Conservation (phyloP, 2,888 invertebrate species). For the Terebella lapidaria region DNA sequence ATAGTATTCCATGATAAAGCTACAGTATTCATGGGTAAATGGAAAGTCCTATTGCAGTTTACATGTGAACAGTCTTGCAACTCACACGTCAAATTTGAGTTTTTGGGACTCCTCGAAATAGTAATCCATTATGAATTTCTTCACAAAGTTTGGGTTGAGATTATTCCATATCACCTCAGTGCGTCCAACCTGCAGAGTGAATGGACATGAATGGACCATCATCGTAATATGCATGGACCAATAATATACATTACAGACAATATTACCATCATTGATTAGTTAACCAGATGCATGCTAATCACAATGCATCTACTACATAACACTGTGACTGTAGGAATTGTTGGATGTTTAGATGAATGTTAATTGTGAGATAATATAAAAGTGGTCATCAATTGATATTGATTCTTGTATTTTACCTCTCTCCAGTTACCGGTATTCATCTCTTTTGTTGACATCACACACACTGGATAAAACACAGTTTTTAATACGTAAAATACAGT, state of each 20-base stretch:
- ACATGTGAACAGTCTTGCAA: background rate
- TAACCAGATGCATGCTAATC: too few relatives aligned
- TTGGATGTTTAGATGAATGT: too few relatives aligned
- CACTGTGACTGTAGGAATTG: too few relatives aligned
- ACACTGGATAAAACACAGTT: too few relatives aligned
- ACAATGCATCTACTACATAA: too few relatives aligned
- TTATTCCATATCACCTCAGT: slow-evolving; percentile 59
- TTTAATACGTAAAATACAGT: too few relatives aligned
- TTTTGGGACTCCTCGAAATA: slow-evolving; percentile 49
- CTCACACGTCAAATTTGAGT: slow-evolving; percentile 48
- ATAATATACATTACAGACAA: too few relatives aligned
- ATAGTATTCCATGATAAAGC: background rate
- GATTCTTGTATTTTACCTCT: slow-evolving; percentile 27
- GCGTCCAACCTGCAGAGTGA: slow-evolving; percentile 55
- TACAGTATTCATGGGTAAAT: background rate
- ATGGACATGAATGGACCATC: too few relatives aligned
- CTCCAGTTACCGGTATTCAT: slow-evolving; percentile 29
- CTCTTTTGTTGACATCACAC: slow-evolving; percentile 18
- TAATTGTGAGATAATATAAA: too few relatives aligned
- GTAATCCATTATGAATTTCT: slow-evolving; percentile 47
- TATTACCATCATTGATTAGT: too few relatives aligned
- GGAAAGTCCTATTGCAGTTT: background rate
- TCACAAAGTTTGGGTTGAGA: slow-evolving; percentile 59
- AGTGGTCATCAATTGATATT: background rate
- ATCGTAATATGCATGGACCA: too few relatives aligned